Conservation (phyloP, 2,888 invertebrate genomes). For the Tridacna gigas region DNA sequence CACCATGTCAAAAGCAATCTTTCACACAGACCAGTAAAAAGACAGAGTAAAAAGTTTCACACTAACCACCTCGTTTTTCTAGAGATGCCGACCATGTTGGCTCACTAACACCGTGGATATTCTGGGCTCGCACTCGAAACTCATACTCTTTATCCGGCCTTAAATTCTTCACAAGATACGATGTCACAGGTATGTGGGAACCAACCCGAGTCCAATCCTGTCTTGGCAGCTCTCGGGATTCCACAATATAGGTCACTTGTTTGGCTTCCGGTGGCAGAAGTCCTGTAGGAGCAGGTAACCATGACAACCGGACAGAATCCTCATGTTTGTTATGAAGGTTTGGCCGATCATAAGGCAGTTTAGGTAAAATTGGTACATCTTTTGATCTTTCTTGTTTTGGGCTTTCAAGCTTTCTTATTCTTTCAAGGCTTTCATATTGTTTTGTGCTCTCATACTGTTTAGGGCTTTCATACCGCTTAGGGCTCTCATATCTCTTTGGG, state of each 20-base stretch:
- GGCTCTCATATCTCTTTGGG: constrained; percentile 20
- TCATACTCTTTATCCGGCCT: constrained; percentile 93
- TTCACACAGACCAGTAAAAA: not conserved
- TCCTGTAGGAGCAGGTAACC: constrained; percentile 75
- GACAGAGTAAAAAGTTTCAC: not conserved
- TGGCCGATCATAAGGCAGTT: constrained; percentile 76
- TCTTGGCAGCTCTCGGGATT: constrained; percentile 91
- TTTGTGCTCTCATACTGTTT: constrained; percentile 13
- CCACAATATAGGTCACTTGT: constrained; percentile 78
- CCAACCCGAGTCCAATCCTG: constrained; percentile 91
- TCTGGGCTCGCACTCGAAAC: constrained; percentile 97
- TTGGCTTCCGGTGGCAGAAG: constrained; percentile 74
- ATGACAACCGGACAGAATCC: constrained; percentile 75
- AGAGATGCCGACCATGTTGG: constrained; percentile 90
- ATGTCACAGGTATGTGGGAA: constrained; percentile 73
- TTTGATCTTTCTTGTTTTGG: constrained; percentile 12
- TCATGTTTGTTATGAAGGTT: constrained; percentile 70
- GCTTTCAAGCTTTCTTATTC: not conserved
- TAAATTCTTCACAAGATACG: constrained; percentile 68
- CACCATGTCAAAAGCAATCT: not conserved
- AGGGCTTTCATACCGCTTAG: constrained; percentile 9
- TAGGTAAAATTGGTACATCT: constrained; percentile 52
- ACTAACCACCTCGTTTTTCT: constrained; percentile 66
- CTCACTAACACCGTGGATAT: constrained; percentile 97
- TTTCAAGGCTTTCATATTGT: not conserved